Evolutionary conservation across 2,113 vertebrate genomes (phyloP).

Genomic region (Zosterops borbonicus): DNA sequence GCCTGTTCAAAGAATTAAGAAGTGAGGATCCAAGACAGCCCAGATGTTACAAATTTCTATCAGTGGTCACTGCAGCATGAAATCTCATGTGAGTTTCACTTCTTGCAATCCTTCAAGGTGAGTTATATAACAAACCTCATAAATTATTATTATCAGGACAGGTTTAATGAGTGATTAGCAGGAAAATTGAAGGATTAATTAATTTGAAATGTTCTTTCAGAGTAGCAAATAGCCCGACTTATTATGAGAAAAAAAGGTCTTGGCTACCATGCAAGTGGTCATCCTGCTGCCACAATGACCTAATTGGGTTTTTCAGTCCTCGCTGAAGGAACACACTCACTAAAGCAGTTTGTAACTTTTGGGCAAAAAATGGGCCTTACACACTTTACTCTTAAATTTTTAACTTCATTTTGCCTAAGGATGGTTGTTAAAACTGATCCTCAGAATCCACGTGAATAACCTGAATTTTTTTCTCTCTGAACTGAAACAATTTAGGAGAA

Average conservation of each 20-base stretch:
- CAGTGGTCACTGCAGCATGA: constrained; percentile 92
- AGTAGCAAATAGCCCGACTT: not conserved
- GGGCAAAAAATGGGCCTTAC: not conserved
- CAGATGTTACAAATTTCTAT: constrained; percentile 92
- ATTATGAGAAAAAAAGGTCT: not conserved
- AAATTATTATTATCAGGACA: constrained; percentile 50
- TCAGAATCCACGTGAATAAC: constrained; percentile 74
- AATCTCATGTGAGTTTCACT: constrained; percentile 90
- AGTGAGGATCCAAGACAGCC: constrained; percentile 89
- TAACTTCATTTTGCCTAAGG: constrained; percentile 71
- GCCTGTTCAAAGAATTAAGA: constrained; percentile 90
- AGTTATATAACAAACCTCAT: constrained; percentile 46
- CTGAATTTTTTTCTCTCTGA: constrained; percentile 70
- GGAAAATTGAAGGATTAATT: constrained; percentile 28
- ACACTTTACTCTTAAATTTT: not conserved
- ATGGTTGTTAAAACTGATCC: constrained; percentile 86
- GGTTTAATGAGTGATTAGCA: constrained; percentile 31
- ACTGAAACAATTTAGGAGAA: constrained; percentile 78
- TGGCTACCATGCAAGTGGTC: not conserved
- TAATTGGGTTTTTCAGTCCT: not conserved
- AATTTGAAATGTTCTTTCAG: constrained; percentile 1
- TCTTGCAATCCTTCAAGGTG: constrained; percentile 95
- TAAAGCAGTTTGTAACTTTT: not conserved
- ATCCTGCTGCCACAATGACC: not conserved
- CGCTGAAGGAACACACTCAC: not conserved